Evolutionary conservation across 2,113 vertebrate species (phyloP), one percentile per base, ranked within the genome.

Genomic region (Felis chaus): DNA sequence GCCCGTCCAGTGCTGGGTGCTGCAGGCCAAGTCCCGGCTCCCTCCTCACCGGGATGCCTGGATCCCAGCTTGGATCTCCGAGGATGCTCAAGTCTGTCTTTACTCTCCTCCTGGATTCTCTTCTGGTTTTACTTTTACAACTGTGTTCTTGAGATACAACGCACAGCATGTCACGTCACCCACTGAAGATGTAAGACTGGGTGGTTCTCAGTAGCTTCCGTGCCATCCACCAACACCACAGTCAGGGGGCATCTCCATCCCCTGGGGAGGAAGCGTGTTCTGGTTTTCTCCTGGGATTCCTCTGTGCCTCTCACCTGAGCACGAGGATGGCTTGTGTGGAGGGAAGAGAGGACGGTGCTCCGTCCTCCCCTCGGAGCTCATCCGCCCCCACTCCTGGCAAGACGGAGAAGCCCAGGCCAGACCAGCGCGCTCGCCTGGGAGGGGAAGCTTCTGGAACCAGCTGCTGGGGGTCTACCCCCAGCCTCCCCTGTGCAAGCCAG

Each of bases 351-450:
- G 19, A 6, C 3, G 1, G 7, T 45, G 41, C 41, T 45, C 6
- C 1, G 21, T 10, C 11, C 69, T 71, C 23, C 63, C 48, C 45
- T 21, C 12, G 6, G 29, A 53, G 61, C 9, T 69, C 29, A 31
- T 45, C 1, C 0, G 27, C 41, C 19, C 16, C 41, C 14, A 6
- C 21, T 53, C 36, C 5, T 18, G 50, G 39, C 12, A 6, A n/a
- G 6, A 48, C 2, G 4, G 41, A 29, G 57, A 45, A 25, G 48
- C 81, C 63, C 66, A 57, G 50, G 27, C 63, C 73, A 15, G 11
- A 21, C 36, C 7, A 16, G 5, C 14, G 0, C n/a, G 2, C 27
- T 2, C 6, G 21, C 4, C 36, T 0, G 14, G 36, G 15, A 14
- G 3, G 11, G 33, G 33, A n/a, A 0, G 4, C 12, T 15, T 55